Percentiles rank a stretch among this genome's conserved stretches.
phyloP scores from a whole-genome alignment of 2,888 invertebrate species.

The Dendrolimus houi region DNA sequence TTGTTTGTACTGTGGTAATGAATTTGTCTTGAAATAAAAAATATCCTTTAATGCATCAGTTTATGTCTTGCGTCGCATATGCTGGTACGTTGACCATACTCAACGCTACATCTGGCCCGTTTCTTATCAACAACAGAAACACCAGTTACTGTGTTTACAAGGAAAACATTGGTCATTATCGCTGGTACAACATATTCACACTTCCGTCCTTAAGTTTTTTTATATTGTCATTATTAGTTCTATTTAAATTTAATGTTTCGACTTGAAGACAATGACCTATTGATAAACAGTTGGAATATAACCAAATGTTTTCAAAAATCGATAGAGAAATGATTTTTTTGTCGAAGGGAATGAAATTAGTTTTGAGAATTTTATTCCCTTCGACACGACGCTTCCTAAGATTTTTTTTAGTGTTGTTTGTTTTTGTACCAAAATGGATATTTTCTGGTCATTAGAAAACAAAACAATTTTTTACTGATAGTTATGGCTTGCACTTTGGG shows the following conservation, averaged over 20 bases:
- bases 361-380: slow-evolving; percentile 5
- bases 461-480: too few relatives aligned
- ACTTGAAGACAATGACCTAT: slow-evolving; percentile 24
- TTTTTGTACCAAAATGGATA: too few relatives aligned
- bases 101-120: slow-evolving; percentile 52
- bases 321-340: too few relatives aligned
- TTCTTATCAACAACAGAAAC: slow-evolving; percentile 59
- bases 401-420: slow-evolving; percentile 9
- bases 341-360: slow-evolving; percentile 4
- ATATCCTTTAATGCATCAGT: slow-evolving; percentile 3
- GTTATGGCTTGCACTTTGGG: too few relatives aligned
- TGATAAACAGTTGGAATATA: slow-evolving; percentile 17
- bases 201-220: slow-evolving; percentile 57
- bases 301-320: slow-evolving; percentile 1
- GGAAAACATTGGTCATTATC: slow-evolving; percentile 57
- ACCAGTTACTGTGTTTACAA: slow-evolving; percentile 53
- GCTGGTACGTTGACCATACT: slow-evolving; percentile 21
- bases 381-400: background rate
- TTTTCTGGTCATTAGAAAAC: too few relatives aligned
- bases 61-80: slow-evolving; percentile 19
- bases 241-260: slow-evolving; percentile 23
- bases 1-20: too few relatives aligned
- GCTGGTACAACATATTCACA: slow-evolving; percentile 38
- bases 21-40: too few relatives aligned
- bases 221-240: slow-evolving; percentile 23